A percentile compares a stretch with the other conserved stretches of the same genome.
phyloP scores from a whole-genome alignment of 2,113 vertebrate genomes.

The Myiagra hebetior region DNA sequence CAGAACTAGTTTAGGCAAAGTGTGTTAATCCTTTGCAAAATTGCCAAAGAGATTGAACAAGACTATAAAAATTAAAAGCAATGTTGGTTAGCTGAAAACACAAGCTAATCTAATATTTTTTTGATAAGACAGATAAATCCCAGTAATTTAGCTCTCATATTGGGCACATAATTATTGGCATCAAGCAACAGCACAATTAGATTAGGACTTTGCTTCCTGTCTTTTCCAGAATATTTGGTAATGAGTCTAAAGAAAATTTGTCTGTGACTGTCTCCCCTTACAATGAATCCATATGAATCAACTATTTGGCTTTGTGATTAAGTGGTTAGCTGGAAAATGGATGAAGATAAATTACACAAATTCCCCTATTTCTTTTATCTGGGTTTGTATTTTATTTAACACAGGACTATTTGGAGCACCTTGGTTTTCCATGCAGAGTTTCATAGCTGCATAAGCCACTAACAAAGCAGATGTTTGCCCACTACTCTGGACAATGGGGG shows the following conservation, averaged over 20 bases:
- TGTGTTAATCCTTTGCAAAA: neutral
- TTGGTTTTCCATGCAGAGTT: neutral
- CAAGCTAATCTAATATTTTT: constrained; percentile 55
- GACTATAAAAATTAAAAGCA: neutral
- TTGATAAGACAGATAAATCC: constrained; percentile 37
- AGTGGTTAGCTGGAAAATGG: constrained; percentile 30
- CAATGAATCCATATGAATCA: constrained; percentile 18
- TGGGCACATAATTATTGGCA: constrained; percentile 56
- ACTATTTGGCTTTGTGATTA: constrained; percentile 55
- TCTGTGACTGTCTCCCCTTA: neutral
- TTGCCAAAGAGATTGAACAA: neutral
- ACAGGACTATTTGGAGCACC: neutral
- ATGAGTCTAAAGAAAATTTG: constrained; percentile 47
- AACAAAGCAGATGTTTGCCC: neutral
- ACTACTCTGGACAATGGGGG: neutral
- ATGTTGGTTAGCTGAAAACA: constrained; percentile 5
- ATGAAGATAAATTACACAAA: neutral
- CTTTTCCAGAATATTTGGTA: constrained; percentile 9
- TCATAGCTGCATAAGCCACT: neutral
- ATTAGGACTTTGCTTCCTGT: constrained; percentile 59
- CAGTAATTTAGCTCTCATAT: constrained; percentile 58
- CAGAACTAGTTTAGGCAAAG: neutral
- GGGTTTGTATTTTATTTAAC: neutral
- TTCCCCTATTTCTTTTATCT: neutral
- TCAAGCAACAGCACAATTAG: constrained; percentile 45